Conservation (phyloP, 2,888 invertebrate genomes). For the Thereva nobilitata region DNA sequence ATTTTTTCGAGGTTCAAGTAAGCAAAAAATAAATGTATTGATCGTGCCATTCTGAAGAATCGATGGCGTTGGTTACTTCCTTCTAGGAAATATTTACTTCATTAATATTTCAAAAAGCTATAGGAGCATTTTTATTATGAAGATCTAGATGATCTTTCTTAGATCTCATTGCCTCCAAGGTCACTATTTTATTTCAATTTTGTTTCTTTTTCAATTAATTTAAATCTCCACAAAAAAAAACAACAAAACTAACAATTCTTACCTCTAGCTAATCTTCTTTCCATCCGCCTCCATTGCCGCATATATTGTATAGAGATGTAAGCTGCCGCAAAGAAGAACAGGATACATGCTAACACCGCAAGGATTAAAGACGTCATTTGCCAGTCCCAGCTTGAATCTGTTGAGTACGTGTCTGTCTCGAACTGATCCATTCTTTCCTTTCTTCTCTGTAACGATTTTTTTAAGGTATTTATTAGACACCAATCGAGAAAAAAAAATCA, state of each 20-base stretch:
- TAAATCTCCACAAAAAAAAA: too few relatives aligned
- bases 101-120: too few relatives aligned
- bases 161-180: too few relatives aligned
- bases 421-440: conserved; percentile 53
- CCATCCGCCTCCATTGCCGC: conserved; percentile 78
- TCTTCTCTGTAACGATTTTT: conserved; percentile 50
- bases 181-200: too few relatives aligned
- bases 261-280: conserved; percentile 79
- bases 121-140: too few relatives aligned
- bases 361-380: conserved; percentile 73
- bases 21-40: too few relatives aligned
- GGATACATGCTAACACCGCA: conserved; percentile 75
- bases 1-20: too few relatives aligned
- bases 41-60: too few relatives aligned
- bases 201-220: too few relatives aligned
- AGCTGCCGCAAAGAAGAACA: conserved; percentile 79
- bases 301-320: conserved; percentile 77
- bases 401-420: conserved; percentile 54
- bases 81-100: too few relatives aligned
- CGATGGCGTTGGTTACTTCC: too few relatives aligned
- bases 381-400: conserved; percentile 69
- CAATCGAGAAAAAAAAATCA: conserved; percentile 9
- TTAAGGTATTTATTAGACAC: conserved; percentile 3
- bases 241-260: conserved; percentile 48
- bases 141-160: too few relatives aligned